phyloP scores from a whole-genome alignment of 2,888 invertebrate species.

The Halictus ligatus region DNA sequence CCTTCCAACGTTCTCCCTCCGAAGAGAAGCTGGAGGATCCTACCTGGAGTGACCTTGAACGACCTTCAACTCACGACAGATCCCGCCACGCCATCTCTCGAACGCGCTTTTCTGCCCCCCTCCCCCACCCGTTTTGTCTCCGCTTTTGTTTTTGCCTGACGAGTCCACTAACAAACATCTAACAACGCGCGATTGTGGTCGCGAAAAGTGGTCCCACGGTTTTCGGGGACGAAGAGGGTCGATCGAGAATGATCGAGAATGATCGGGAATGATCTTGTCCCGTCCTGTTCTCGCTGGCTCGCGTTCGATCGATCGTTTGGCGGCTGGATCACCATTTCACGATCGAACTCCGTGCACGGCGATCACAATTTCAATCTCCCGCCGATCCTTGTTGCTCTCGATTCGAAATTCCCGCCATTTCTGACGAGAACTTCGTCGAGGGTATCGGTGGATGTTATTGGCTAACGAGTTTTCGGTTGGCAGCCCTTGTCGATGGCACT shows the following conservation, averaged over 20 bases:
- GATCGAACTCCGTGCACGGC: constrained; percentile 9
- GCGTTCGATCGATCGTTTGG: neutral
- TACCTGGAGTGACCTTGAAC: constrained; percentile 12
- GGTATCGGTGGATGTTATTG: neutral
- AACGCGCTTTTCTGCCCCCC: constrained; percentile 28
- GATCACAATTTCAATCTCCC: neutral
- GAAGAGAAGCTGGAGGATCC: neutral
- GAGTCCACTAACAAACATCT: constrained; percentile 43
- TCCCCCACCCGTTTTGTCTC: neutral
- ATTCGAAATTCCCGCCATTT: neutral
- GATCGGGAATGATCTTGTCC: neutral
- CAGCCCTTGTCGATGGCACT: neutral
- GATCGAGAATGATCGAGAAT: neutral
- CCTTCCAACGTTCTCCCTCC: neutral
- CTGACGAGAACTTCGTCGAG: too few species aligned
- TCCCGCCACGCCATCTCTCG: neutral
- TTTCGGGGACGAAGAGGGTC: constrained; percentile 3
- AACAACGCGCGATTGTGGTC: constrained; percentile 3
- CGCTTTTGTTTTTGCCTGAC: constrained; percentile 50
- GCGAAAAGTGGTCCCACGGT: neutral
- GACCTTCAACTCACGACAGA: constrained; percentile 9
- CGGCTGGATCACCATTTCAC: constrained; percentile 10
- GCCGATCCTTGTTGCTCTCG: neutral
- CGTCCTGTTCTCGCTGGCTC: constrained; percentile 22
- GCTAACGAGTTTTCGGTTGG: neutral